Conservation (phyloP, 2,113 vertebrate genomes). For the Megaceryle torquata region DNA sequence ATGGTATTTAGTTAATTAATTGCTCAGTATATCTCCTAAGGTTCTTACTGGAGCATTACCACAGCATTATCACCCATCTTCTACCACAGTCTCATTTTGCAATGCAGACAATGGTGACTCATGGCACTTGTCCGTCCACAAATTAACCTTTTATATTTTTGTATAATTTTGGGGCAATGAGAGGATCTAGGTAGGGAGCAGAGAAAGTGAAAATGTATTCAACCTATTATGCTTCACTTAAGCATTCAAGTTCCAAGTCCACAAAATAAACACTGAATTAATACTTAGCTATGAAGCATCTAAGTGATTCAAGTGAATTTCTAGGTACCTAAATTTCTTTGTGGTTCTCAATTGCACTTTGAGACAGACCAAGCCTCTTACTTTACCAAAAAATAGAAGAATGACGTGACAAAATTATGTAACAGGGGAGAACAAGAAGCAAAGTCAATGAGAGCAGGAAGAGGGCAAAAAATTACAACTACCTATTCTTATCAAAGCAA, state of each 20-base stretch:
- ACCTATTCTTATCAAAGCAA: background rate
- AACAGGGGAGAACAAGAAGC: background rate
- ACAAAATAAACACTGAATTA: background rate
- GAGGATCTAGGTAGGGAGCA: background rate
- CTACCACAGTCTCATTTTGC: background rate
- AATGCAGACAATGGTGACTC: background rate
- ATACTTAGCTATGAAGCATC: background rate
- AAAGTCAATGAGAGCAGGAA: background rate
- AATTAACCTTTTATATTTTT: background rate
- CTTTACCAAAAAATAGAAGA: background rate
- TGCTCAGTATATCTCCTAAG: background rate
- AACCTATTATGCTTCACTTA: background rate
- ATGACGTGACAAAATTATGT: background rate
- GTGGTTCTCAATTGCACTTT: background rate
- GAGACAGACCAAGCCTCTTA: background rate
- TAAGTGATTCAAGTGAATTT: background rate
- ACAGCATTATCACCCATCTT: background rate
- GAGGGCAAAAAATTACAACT: background rate
- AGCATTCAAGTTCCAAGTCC: background rate
- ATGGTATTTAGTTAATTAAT: background rate
- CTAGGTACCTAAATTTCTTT: background rate
- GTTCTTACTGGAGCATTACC: background rate
- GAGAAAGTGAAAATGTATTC: background rate
- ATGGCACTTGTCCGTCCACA: background rate
- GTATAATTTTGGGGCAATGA: background rate